Percentiles rank a stretch among this genome's conserved stretches.
Evolutionary conservation across 2,888 invertebrate species (phyloP).

Genomic region (Cetonia aurata): DNA sequence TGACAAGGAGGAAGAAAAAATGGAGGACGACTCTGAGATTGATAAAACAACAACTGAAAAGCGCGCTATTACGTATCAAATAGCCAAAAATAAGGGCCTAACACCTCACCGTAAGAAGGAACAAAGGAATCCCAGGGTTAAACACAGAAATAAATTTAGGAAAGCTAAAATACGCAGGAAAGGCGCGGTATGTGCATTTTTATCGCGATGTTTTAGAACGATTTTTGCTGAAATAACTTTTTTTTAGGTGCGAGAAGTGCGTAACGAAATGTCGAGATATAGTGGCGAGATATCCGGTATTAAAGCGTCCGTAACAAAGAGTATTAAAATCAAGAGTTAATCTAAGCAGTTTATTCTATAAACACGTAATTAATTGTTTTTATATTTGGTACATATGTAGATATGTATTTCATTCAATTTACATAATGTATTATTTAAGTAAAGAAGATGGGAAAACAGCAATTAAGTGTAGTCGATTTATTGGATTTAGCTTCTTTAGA

Average conservation of each 20-base stretch:
- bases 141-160: constrained; percentile 91
- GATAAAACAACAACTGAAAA: constrained; percentile 68
- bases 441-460: too few relatives aligned
- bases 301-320: constrained; percentile 88
- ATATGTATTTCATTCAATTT: too few relatives aligned
- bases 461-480: too few relatives aligned
- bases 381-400: too few relatives aligned
- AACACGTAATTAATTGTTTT: neutral
- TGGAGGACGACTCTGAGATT: constrained; percentile 54
- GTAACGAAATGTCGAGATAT: constrained; percentile 86
- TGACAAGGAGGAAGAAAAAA: constrained; percentile 61
- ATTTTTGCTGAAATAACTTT: constrained; percentile 32
- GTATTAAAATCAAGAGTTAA: constrained; percentile 82
- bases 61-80: constrained; percentile 91
- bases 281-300: constrained; percentile 96
- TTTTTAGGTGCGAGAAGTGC: constrained; percentile 80
- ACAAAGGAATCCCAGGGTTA: constrained; percentile 93
- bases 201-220: neutral
- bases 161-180: constrained; percentile 94
- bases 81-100: constrained; percentile 95
- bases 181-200: constrained; percentile 79
- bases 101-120: constrained; percentile 93
- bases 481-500: too few relatives aligned
- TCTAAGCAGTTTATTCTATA: constrained; percentile 5
- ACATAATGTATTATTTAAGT: too few relatives aligned